Evolutionary conservation across 2,888 invertebrate genomes (phyloP), one percentile per base, ranked within the genome.

Genomic region (Mythimna pallens): DNA sequence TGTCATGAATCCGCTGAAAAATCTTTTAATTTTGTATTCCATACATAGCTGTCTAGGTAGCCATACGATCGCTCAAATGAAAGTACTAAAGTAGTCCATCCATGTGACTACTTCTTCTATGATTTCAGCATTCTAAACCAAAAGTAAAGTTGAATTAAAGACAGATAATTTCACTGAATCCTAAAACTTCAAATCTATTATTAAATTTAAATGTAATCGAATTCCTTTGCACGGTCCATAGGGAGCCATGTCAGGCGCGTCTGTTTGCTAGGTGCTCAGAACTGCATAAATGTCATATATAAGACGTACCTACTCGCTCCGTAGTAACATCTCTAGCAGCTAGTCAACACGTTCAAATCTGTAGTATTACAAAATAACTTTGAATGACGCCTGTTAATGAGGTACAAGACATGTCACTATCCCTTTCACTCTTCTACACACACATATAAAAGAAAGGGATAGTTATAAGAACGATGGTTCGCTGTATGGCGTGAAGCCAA

Each of bases 401-500:
- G 72, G 61, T 80, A 73, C 75, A 76, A 78, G 71, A 81, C 63
- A 79, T 75, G 57, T 20, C 54, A 70, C 34, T 75, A 3, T 86
- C 83, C 55, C 73, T 75, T 59, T 87, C 70, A 61, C 61, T 30
- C 67, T 8, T 43, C 4, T 20, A 6, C 2, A 61, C 65, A 62
- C 47, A 57, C 34, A 54, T 67, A 55, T 5, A 68, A 78, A 68
- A 64, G 83, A 86, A 82, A 74, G 85, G 88, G 86, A 88, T 65
- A 86, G 71, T 76, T 55, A 72, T 36, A 70, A 10, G 43, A 74
- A 75, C 50, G 70, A 71, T 70, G 62, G 62, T 58, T 70, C 61
- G 76, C 52, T 54, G 59, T 74, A 88, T 92, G 93, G 95, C 93
- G 70, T 62, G 66, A 55, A 82, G 93, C 94, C 95, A 95, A 90